phyloP scores from a whole-genome alignment of 2,113 vertebrate species.

The Mandrillus leucophaeus region DNA sequence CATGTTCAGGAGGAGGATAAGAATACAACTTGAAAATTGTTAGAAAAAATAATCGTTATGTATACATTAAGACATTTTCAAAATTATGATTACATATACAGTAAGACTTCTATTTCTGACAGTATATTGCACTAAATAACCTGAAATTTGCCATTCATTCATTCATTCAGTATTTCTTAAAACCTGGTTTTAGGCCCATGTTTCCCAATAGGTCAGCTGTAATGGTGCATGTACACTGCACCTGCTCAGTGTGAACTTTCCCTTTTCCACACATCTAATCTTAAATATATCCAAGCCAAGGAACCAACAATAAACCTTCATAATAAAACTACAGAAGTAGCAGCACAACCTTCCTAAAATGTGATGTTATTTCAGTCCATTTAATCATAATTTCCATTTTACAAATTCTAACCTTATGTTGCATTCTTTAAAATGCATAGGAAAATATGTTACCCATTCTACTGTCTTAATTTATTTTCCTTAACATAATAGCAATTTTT shows the following conservation, averaged over 20 bases:
- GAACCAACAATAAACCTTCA: background rate
- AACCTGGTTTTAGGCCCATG: background rate
- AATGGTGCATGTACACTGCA: background rate
- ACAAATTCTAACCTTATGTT: background rate
- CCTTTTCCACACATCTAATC: background rate
- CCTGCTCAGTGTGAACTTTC: background rate
- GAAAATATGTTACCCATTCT: background rate
- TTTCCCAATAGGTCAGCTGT: background rate
- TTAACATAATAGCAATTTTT: slow-evolving; percentile 34
- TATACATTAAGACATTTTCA: background rate
- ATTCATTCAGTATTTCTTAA: background rate
- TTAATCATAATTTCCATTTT: slow-evolving; percentile 26
- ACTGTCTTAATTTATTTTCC: background rate
- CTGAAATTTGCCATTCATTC: background rate
- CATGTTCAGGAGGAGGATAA: background rate
- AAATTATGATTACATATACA: no score
- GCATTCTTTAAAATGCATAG: background rate
- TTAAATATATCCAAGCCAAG: background rate
- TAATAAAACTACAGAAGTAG: background rate
- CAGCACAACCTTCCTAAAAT: background rate
- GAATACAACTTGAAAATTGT: background rate
- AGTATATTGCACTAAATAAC: background rate
- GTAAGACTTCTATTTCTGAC: background rate
- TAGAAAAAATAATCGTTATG: background rate
- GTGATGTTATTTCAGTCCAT: background rate